Conservation (phyloP, 2,113 vertebrate species). For the Neotragus moschatus region DNA sequence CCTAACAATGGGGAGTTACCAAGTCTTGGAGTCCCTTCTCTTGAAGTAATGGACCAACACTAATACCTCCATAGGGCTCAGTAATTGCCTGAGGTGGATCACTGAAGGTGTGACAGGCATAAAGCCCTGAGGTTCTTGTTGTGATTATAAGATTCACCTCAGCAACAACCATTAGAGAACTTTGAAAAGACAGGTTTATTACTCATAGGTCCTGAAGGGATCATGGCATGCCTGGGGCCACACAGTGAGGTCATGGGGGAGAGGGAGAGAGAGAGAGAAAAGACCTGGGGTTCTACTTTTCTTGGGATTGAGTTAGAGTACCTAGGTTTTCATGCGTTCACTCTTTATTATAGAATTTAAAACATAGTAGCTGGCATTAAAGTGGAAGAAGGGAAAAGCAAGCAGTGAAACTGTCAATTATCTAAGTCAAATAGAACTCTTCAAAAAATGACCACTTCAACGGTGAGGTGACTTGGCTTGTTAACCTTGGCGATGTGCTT, state of each 20-base stretch:
- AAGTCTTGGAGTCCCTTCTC: background rate
- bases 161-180: background rate
- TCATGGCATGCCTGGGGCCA: too few species aligned
- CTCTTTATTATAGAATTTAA: background rate
- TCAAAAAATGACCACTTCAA: background rate
- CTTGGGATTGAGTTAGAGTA: background rate
- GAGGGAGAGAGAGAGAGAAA: background rate
- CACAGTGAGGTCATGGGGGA: background rate
- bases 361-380: background rate
- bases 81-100: background rate
- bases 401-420: background rate
- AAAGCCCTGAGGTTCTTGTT: background rate
- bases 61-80: background rate
- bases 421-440: background rate
- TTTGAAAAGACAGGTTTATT: background rate
- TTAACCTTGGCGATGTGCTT: background rate
- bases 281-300: background rate
- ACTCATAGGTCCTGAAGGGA: background rate
- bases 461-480: background rate
- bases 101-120: accelerated
- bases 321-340: background rate
- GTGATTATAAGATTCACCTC: background rate
- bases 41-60: background rate
- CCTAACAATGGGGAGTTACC: background rate
- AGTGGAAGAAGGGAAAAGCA: background rate